Base-by-base conservation (phyloP, 2,888 invertebrate species). In the Macaria notata region DNA sequence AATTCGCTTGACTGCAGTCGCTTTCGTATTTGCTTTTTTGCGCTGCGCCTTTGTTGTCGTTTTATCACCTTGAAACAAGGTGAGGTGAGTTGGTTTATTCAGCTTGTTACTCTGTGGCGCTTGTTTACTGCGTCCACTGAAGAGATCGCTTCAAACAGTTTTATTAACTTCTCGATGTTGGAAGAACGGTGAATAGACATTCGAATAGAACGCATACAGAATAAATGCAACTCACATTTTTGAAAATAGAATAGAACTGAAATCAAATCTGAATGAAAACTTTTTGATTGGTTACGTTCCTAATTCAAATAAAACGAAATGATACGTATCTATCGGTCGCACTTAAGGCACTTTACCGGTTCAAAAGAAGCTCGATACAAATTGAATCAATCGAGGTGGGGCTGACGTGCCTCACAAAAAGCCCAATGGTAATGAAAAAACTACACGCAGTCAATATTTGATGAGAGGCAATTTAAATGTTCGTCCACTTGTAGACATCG, bases 401-500 rank as follows among this genome's bases (percentile, higher is more conserved):
- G 72, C 62, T 36, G 44, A 65, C 67, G 70, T 73, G 73, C 73
- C 78, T 75, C 78, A 83, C 83, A 86, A 87, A 89, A 89, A 83
- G 76, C 75, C 74, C 79, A 78, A 79, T 83, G 86, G 79, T 88
- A 88, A 87, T 89, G 86, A 87, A 90, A 89, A 89, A 88, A 88
- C 87, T 88, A 89, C 88, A 88, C 78, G 84, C 84, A 86, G 86
- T 87, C 89, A 90, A 90, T 91, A 89, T 89, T 88, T 91, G 90
- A 91, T 90, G 89, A 89, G 89, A 84, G 87, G 88, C 90, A 90
- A 90, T 91, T 90, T 89, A 88, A 88, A 88, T 88, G 89, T 86
- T 87, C 87, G 84, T 84, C 86, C 90, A 88, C 90, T 90, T 91
- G 90, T 90, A 91, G 90, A 90, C 89, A 89, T 87, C 86, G 88